A percentile compares a stretch with the other conserved stretches of the same genome.
Conservation (phyloP, 2,113 vertebrate species). For the Clarias magur region DNA sequence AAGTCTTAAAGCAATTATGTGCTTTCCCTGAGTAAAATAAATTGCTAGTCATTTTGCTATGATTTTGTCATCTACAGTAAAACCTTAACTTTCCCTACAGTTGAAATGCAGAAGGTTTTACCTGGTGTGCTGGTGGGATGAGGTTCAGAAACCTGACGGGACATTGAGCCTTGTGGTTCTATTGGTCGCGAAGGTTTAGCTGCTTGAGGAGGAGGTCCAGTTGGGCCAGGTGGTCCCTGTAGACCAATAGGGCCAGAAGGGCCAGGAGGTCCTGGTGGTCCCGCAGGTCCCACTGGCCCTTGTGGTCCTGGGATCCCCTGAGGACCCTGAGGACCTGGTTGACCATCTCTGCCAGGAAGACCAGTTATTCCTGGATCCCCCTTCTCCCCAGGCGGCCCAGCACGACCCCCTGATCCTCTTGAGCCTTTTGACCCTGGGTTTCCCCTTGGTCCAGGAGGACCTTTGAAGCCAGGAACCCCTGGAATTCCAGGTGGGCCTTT, state of each 20-base stretch:
- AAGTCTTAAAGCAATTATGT: background rate
- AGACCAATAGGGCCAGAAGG: constrained; percentile 81
- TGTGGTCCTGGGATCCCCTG: constrained; percentile 82
- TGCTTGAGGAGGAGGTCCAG: constrained; percentile 77
- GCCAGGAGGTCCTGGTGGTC: constrained; percentile 82
- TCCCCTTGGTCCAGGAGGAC: constrained; percentile 81
- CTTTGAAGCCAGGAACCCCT: constrained; percentile 84
- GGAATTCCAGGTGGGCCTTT: constrained; percentile 79
- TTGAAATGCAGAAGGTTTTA: constrained; percentile 29
- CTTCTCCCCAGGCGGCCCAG: constrained; percentile 84
- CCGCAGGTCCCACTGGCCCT: constrained; percentile 81
- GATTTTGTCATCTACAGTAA: background rate
- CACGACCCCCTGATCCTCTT: constrained; percentile 86
- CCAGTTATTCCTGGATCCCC: constrained; percentile 84
- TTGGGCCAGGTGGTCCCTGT: constrained; percentile 81
- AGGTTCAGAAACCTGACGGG: constrained; percentile 54
- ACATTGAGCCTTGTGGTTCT: constrained; percentile 48
- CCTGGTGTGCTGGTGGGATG: constrained; percentile 53
- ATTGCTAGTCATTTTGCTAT: background rate
- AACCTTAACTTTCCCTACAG: background rate
- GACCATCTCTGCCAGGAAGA: constrained; percentile 82
- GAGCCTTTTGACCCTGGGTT: constrained; percentile 86
- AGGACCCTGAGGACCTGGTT: constrained; percentile 78
- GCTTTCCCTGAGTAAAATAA: background rate
- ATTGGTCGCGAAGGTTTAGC: constrained; percentile 43